Evolutionary conservation across 2,797 vertebrate genomes (phyloP).

Genomic region (Antennarius maculatus): DNA sequence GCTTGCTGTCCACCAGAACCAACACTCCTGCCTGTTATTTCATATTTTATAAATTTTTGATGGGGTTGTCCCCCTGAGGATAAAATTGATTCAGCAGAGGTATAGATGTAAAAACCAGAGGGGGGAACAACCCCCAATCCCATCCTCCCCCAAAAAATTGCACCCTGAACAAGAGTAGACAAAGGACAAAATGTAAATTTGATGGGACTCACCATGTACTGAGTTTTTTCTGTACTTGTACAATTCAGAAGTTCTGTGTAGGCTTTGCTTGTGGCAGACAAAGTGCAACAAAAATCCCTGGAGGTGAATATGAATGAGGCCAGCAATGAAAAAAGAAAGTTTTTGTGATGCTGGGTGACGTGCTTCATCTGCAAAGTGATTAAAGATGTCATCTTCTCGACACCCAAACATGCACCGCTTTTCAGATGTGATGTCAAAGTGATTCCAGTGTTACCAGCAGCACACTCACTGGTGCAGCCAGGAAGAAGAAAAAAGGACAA

Average conservation of each 20-base stretch:
- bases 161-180: not conserved
- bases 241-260: conserved; percentile 1
- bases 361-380: conserved; percentile 6
- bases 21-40: conserved; percentile 40
- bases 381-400: conserved; percentile 11
- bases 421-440: conserved; percentile 23
- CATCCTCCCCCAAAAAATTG: too few relatives aligned
- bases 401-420: conserved; percentile 21
- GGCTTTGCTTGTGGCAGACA: not conserved
- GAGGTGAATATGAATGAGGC: conserved; percentile 9
- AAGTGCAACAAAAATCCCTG: not conserved
- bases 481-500: conserved; percentile 10
- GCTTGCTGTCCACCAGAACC: conserved; percentile 22
- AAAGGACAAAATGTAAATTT: conserved; percentile 9
- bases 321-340: not conserved
- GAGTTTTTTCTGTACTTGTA: not conserved
- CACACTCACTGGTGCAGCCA: conserved; percentile 24
- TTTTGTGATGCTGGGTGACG: not conserved
- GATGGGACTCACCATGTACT: not conserved
- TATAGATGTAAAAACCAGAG: too few relatives aligned
- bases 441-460: conserved; percentile 39
- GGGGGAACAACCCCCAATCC: too few relatives aligned
- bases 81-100: too few relatives aligned
- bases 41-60: not conserved
- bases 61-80: too few relatives aligned